Evolutionary conservation across 2,888 invertebrate species (phyloP), one percentile per base, ranked within the genome.

Genomic region (Colletes collaris): DNA sequence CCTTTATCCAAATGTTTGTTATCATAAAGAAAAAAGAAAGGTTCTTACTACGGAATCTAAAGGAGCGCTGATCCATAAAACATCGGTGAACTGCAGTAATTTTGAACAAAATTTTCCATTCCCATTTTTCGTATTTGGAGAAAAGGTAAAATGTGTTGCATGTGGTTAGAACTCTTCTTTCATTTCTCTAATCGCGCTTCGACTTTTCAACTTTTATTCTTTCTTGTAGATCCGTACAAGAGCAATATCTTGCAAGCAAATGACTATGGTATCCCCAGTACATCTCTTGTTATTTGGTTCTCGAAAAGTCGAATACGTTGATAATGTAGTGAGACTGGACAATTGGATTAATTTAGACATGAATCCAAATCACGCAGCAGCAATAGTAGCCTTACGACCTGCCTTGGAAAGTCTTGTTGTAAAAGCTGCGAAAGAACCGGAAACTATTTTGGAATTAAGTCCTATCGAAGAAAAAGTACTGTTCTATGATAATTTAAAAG

Each of bases 81-180:
- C 98, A 0, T 99, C 99, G 0, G 98, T 99, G 3, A 99, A 99
- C 94, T 98, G 98, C 93, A 96, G 96, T 88, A 97, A 97, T 91
- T 94, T 95, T 66, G 97, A 97, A 65, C 96, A 97, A 76, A 95
- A 95, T 83, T 99, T 99, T 91, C 97, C 97, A 0, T 98, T 97
- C 83, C 99, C 99, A 0, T 97, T 99, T 92, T 99, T 99, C 92
- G 97, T 99, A 73, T 99, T 99, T 93, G 99, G 99, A 0, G 99
- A 99, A 94, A 99, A 99, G 94, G 95, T 95, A 89, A 81, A 60
- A 60, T 46, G 10, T 46, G 44, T 46, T 46, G 8, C 44, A 46
- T 46, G 8, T 10, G 10, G 3, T 46, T 7, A 8, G 7, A 10
- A 46, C 8, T 40, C 40, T 40, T 40, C 6, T 6, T 40, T 16